These are phyloP conservation scores for Rhizomys pruinosus DNA, from an alignment of 2,113 vertebrate genomes.

Conservation along the genomic window DNA sequence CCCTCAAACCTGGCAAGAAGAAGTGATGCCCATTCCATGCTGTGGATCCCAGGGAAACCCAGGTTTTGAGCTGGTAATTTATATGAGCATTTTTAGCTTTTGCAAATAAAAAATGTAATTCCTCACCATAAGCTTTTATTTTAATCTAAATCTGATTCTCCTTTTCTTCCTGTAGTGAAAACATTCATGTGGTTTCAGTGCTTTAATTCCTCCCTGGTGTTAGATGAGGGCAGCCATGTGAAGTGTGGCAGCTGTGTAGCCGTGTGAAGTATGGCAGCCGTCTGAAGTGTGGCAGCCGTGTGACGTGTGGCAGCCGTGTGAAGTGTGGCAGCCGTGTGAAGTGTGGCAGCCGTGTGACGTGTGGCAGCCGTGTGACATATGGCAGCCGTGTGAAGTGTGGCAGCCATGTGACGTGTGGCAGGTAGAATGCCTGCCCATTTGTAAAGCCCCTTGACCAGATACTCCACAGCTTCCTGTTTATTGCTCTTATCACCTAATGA, in stretches of 20 bases:
- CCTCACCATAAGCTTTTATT: slow-evolving; percentile 77
- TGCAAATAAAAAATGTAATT: slow-evolving; percentile 76
- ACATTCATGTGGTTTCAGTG: neutral
- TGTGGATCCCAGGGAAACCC: slow-evolving; percentile 12
- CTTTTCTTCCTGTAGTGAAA: slow-evolving; percentile 5
- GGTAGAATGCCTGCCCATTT: neutral
- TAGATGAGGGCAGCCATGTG: neutral
- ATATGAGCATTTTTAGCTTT: slow-evolving; percentile 70
- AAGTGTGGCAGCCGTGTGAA: neutral
- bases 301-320: neutral
- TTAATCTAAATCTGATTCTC: slow-evolving; percentile 55
- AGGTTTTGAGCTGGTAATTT: slow-evolving; percentile 69
- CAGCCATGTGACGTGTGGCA: neutral
- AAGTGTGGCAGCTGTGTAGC: neutral
- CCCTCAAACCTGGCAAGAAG: slow-evolving; percentile 91
- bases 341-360: neutral
- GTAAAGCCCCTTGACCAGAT: neutral
- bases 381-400: neutral
- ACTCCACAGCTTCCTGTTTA: neutral
- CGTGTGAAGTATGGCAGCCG: neutral
- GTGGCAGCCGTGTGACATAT: too few species aligned
- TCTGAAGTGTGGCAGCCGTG: neutral
- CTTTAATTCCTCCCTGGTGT: neutral
- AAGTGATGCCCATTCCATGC: slow-evolving; percentile 84
- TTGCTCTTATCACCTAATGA: neutral